These are phyloP conservation scores for Nephrotoma appendiculata DNA, from an alignment of 2,888 invertebrate genomes.

Conservation along the genomic window DNA sequence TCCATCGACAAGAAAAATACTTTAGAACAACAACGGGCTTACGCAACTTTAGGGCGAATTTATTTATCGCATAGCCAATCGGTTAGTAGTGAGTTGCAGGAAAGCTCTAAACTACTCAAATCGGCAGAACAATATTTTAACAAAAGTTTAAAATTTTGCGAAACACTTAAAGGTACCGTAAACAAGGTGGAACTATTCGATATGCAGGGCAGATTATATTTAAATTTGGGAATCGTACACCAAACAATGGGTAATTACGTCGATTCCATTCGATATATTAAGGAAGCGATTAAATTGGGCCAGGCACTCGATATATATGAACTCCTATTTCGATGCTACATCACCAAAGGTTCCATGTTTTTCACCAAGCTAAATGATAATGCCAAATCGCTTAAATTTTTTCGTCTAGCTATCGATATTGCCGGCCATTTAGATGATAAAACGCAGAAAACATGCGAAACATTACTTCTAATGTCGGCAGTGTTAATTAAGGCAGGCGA, in stretches of 20 bases:
- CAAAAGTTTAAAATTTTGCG: conserved; percentile 62
- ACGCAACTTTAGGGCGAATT: conserved; percentile 75
- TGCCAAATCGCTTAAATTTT: conserved; percentile 46
- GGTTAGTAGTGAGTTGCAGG: conserved; percentile 32
- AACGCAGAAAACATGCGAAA: conserved; percentile 48
- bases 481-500: conserved; percentile 57
- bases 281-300: conserved; percentile 53
- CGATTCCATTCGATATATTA: conserved; percentile 50
- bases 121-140: conserved; percentile 63
- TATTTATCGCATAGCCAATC: conserved; percentile 58
- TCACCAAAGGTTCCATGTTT: conserved; percentile 48
- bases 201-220: conserved; percentile 70
- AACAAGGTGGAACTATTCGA: conserved; percentile 58
- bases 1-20: conserved; percentile 52
- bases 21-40: conserved; percentile 78
- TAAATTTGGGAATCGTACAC: conserved; percentile 74
- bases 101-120: conserved; percentile 40
- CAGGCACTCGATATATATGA: conserved; percentile 55
- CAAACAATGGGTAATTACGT: conserved; percentile 54
- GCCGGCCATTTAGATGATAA: conserved; percentile 42
- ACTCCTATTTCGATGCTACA: conserved; percentile 58
- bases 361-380: conserved; percentile 45
- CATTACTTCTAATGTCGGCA: conserved; percentile 53
- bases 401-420: conserved; percentile 55
- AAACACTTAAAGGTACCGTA: conserved; percentile 50